Conservation (phyloP, 2,113 vertebrate genomes). For the Dipodomys ordii region DNA sequence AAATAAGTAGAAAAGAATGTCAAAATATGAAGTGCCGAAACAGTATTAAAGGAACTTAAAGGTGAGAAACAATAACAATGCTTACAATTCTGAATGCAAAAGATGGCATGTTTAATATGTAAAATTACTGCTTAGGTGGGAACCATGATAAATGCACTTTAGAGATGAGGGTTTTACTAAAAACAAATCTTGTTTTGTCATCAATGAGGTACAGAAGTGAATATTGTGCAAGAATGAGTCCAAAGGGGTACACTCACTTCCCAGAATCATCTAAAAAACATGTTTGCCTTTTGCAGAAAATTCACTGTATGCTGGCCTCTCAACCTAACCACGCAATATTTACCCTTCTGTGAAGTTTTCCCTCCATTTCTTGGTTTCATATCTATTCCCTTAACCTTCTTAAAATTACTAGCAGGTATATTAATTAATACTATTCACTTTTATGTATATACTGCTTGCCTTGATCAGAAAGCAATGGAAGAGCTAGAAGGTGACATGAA, state of each 20-base stretch:
- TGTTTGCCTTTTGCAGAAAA: neutral
- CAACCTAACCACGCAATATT: neutral
- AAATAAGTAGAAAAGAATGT: slow-evolving; percentile 32
- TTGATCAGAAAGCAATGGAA: neutral
- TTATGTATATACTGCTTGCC: neutral
- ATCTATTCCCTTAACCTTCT: neutral
- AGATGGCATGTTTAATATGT: neutral
- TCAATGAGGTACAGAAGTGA: slow-evolving; percentile 35
- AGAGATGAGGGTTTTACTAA: neutral
- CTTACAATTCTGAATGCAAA: neutral
- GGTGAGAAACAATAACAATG: neutral
- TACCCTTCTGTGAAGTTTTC: neutral
- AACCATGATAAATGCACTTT: neutral
- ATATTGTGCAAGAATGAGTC: neutral
- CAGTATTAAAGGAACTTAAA: neutral
- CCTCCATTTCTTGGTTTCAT: neutral
- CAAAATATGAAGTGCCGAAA: neutral
- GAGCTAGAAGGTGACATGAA: neutral
- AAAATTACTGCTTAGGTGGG: too few species aligned
- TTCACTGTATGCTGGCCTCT: neutral
- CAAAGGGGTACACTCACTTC: neutral
- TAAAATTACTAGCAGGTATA: neutral
- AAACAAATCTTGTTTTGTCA: slow-evolving; percentile 33
- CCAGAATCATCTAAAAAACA: neutral
- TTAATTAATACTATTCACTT: neutral